These are phyloP conservation scores for Pilophorus perplexus DNA, from an alignment of 2,888 invertebrate species.

Conservation along the genomic window DNA sequence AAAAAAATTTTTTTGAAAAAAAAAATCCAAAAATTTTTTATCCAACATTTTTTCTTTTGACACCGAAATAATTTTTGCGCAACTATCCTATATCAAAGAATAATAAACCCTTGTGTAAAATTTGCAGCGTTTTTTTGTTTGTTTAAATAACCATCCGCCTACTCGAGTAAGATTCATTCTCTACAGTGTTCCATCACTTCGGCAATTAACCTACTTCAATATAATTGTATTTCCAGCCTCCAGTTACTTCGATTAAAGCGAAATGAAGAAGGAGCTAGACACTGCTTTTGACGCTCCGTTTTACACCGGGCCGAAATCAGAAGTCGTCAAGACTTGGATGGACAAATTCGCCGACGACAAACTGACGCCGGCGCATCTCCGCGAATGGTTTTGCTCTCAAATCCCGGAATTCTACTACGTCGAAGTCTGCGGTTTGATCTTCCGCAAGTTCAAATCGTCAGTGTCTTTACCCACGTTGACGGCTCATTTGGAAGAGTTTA, in stretches of 20 bases:
- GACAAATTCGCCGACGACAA: background rate
- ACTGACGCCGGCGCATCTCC: background rate
- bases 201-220: no score
- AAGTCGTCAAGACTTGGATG: background rate
- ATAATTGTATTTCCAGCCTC: no score
- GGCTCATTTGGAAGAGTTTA: constrained; percentile 74
- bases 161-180: no score
- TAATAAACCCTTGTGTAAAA: no score
- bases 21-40: no score
- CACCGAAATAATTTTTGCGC: no score
- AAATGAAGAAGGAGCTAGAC: background rate
- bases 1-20: no score
- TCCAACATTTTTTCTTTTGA: no score
- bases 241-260: background rate
- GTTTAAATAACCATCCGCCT: no score
- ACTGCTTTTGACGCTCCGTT: background rate
- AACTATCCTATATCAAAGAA: no score
- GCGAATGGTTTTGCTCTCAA: background rate
- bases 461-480: constrained; percentile 58
- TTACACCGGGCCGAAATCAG: background rate
- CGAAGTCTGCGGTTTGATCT: background rate
- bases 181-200: no score
- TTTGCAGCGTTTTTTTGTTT: no score
- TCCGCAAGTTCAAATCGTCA: background rate
- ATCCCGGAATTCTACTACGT: background rate